phyloP scores from a whole-genome alignment of 2,888 invertebrate genomes.

The Perdita meconis region DNA sequence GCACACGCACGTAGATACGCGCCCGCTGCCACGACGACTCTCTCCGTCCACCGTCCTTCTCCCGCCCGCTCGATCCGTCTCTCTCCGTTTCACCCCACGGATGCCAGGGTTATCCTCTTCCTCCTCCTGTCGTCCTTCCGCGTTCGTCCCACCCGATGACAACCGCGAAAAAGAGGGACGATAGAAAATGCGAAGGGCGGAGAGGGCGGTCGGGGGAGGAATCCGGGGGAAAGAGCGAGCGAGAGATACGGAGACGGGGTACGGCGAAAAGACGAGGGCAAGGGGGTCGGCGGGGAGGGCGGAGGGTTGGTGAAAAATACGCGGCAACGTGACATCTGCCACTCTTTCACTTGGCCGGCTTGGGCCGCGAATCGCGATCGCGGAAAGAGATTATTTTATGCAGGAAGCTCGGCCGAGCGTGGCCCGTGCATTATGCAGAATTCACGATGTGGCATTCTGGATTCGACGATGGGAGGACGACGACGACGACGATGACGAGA shows the following conservation, averaged over 20 bases:
- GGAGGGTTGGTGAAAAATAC: conserved; percentile 55
- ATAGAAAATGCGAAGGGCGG: conserved; percentile 41
- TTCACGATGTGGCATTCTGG: conserved; percentile 72
- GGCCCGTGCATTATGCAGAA: conserved; percentile 78
- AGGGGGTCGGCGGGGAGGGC: conserved; percentile 13
- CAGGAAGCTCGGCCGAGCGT: conserved; percentile 76
- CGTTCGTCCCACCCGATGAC: conserved; percentile 41
- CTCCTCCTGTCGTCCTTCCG: conserved; percentile 25
- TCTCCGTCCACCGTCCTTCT: conserved; percentile 28
- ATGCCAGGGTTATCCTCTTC: not conserved
- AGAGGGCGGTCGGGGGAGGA: conserved; percentile 12
- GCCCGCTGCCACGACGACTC: conserved; percentile 34
- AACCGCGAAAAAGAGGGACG: conserved; percentile 61
- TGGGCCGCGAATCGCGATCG: conserved; percentile 75
- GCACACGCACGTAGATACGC: conserved; percentile 42
- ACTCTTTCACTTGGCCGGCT: conserved; percentile 75
- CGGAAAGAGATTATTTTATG: conserved; percentile 82
- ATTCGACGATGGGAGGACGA: conserved; percentile 65
- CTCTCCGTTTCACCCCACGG: not conserved
- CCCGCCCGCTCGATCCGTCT: conserved; percentile 25
- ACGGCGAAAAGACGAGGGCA: conserved; percentile 32
- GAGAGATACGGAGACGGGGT: conserved; percentile 12
- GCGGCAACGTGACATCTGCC: conserved; percentile 75
- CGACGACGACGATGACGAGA: conserved; percentile 56
- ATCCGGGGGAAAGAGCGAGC: conserved; percentile 22